phyloP scores from a whole-genome alignment of 2,888 invertebrate genomes.

The Dione vanillae region DNA sequence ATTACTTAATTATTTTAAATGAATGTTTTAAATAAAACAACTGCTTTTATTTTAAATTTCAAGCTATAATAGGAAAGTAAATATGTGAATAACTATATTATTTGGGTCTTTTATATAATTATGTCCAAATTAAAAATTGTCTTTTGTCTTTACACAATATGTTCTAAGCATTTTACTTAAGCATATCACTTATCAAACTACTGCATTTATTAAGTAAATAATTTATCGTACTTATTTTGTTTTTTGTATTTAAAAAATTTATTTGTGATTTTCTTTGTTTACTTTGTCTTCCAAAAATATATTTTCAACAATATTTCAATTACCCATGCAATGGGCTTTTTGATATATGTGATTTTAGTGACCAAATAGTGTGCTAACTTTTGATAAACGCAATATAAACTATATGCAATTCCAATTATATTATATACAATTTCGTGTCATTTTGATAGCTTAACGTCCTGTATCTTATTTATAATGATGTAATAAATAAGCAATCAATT shows the following conservation, averaged over 20 bases:
- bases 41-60: too few relatives aligned
- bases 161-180: neutral
- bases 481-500: conserved; percentile 51
- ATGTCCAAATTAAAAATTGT: neutral
- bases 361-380: conserved; percentile 68
- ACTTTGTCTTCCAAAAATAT: conserved; percentile 47
- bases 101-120: neutral
- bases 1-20: too few relatives aligned
- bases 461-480: conserved; percentile 8
- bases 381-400: conserved; percentile 57
- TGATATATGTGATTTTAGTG: conserved; percentile 67
- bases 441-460: conserved; percentile 28
- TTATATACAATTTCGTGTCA: conserved; percentile 41
- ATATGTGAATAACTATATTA: neutral
- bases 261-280: too few relatives aligned
- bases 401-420: conserved; percentile 47
- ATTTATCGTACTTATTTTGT: neutral
- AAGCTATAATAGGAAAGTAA: neutral
- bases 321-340: conserved; percentile 54
- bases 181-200: neutral
- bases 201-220: conserved; percentile 5
- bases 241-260: too few relatives aligned
- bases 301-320: conserved; percentile 22
- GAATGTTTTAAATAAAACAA: neutral
- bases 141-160: neutral